phyloP scores from a whole-genome alignment of 2,888 invertebrate genomes.

The Tipula confusa region DNA sequence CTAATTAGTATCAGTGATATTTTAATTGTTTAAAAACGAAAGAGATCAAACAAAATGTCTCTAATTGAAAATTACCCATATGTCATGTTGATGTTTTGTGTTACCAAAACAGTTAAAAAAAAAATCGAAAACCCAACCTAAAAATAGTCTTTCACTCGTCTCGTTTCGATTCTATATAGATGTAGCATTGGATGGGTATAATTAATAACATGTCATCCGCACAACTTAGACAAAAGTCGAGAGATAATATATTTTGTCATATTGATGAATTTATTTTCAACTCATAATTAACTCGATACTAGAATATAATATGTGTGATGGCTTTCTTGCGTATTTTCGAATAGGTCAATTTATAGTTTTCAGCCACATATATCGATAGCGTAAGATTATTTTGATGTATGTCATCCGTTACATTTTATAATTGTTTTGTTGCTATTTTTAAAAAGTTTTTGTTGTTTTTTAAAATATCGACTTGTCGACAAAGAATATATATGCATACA shows the following conservation, averaged over 20 bases:
- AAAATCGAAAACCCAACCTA: neutral
- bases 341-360: conserved; percentile 6
- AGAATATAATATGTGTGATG: neutral
- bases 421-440: conserved; percentile 4
- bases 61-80: conserved; percentile 25
- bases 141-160: neutral
- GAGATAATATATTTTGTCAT: neutral
- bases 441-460: neutral
- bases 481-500: too few relatives aligned
- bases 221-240: neutral
- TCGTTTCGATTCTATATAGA: neutral
- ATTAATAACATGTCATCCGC: neutral
- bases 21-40: neutral
- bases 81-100: neutral
- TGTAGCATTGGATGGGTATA: neutral
- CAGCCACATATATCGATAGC: neutral
- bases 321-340: neutral
- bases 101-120: neutral
- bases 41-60: neutral
- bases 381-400: neutral
- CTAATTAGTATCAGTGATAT: conserved; percentile 1
- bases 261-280: conserved; percentile 20
- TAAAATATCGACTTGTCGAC: neutral
- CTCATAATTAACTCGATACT: neutral
- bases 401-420: neutral